Conservation (phyloP, 2,888 invertebrate species). For the Parapristionchus giblindavisi region DNA sequence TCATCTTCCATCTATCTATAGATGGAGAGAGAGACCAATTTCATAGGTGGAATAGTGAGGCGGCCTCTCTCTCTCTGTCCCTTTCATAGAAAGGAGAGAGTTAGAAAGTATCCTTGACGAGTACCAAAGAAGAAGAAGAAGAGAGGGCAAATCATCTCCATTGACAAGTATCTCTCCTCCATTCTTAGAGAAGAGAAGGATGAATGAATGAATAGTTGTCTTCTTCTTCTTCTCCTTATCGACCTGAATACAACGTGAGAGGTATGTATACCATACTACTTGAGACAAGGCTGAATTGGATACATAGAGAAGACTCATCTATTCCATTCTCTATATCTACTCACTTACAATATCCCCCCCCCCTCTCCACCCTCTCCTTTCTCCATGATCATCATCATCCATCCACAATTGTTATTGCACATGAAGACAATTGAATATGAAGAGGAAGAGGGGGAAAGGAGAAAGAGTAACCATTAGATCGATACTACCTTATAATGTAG, state of each 20-base stretch:
- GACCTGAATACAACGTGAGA: conserved; percentile 3
- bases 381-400: too few species aligned
- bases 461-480: too few species aligned
- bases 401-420: too few species aligned
- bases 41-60: conserved; percentile 14
- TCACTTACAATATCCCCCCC: too few species aligned
- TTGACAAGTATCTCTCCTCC: conserved; percentile 33
- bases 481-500: too few species aligned
- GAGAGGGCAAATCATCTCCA: conserved; percentile 37
- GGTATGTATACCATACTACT: too few species aligned
- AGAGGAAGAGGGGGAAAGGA: too few species aligned
- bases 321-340: neutral
- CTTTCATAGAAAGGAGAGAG: neutral
- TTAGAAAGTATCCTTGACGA: conserved; percentile 22
- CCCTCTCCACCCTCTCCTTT: too few species aligned
- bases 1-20: neutral
- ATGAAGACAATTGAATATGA: too few species aligned
- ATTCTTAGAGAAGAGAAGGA: too few species aligned
- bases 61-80: neutral
- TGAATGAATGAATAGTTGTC: too few species aligned
- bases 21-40: conserved; percentile 20
- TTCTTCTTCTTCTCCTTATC: conserved; percentile 13
- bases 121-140: neutral
- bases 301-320: neutral
- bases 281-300: neutral